Evolutionary conservation across 2,888 invertebrate genomes (phyloP), one percentile per base, ranked within the genome.

Genomic region (Leucophora obtusa): DNA sequence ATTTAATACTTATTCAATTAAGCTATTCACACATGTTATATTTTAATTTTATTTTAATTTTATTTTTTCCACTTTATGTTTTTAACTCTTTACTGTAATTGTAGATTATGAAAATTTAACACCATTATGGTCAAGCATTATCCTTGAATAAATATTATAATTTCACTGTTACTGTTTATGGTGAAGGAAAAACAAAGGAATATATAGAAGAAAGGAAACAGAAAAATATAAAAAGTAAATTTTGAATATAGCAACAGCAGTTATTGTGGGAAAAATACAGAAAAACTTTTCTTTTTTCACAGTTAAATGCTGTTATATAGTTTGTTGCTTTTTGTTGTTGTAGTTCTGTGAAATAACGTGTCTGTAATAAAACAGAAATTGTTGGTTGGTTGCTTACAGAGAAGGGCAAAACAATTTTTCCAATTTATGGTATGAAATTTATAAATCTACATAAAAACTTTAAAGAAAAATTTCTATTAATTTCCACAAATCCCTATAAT

Each of bases 121-220:
- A 35, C 75, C 50, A 24, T 35, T 56, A 56, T 75, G 69, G 75
- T 75, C 75, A 75, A 56, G 50, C 24, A 56, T 62, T 75, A 75
- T 75, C 68, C 68, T 62, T 75, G 68, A 50, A 56, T 56, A 69
- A 51, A 35, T 65, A 38, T 50, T 18, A 68, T 68, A 4, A 74
- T 50, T 69, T 43, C 54, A 54, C 35, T 15, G 17, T 28, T 33
- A 38, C 59, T 18, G 14, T 47, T 14, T 47, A 47, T 47, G 43
- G n/a, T 47, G n/a, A n/a, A n/a, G n/a, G 6, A n/a, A 47, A n/a
- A n/a, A 4, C 2, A n/a, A 47, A 47, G n/a, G n/a, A 47, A n/a
- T n/a, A n/a, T 47, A n/a, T n/a, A 6, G n/a, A n/a, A n/a, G 5
- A n/a, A 47, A 1, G 14, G 38, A 38, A 38, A 11, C 11, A 11